A percentile compares a stretch with the other conserved stretches of the same genome.
phyloP scores from a whole-genome alignment of 2,888 invertebrate species.

The Diaprepes abbreviatus region DNA sequence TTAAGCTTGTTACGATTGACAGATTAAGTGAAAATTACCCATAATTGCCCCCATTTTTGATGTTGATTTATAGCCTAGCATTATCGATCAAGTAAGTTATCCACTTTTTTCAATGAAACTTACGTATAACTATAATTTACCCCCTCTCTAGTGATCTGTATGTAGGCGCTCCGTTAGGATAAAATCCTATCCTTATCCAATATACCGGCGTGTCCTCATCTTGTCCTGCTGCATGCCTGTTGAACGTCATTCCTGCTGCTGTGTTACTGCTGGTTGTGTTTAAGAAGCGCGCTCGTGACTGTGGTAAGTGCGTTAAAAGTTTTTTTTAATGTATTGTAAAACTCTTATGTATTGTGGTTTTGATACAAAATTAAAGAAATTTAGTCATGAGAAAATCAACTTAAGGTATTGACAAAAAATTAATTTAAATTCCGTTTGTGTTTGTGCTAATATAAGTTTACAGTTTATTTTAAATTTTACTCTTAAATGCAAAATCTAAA shows the following conservation, averaged over 20 bases:
- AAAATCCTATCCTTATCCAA: constrained; percentile 58
- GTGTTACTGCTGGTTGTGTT: constrained; percentile 40
- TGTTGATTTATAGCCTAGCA: constrained; percentile 1
- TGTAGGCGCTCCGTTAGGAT: constrained; percentile 60
- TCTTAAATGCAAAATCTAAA: too few relatives aligned
- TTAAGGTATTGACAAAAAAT: too few relatives aligned
- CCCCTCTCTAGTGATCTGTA: constrained; percentile 40
- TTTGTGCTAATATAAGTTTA: too few relatives aligned
- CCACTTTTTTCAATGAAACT: constrained; percentile 2
- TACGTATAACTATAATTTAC: constrained; percentile 31
- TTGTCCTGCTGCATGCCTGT: constrained; percentile 46
- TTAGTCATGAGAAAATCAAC: too few relatives aligned
- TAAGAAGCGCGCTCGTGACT: constrained; percentile 25
- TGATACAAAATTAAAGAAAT: too few relatives aligned
- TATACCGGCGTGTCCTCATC: constrained; percentile 48
- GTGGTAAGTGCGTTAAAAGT: constrained; percentile 30
- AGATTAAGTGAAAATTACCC: too few relatives aligned
- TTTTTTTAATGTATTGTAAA: not conserved
- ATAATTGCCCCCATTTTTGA: not conserved
- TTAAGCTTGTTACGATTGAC: too few relatives aligned
- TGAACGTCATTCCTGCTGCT: constrained; percentile 37
- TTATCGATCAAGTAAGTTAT: constrained; percentile 2
- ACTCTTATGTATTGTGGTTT: too few relatives aligned
- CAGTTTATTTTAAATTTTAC: too few relatives aligned
- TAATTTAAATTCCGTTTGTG: too few relatives aligned